A percentile compares a stretch with the other conserved stretches of the same genome.
phyloP scores from a whole-genome alignment of 2,888 invertebrate genomes.

The Andrena bucephala region DNA sequence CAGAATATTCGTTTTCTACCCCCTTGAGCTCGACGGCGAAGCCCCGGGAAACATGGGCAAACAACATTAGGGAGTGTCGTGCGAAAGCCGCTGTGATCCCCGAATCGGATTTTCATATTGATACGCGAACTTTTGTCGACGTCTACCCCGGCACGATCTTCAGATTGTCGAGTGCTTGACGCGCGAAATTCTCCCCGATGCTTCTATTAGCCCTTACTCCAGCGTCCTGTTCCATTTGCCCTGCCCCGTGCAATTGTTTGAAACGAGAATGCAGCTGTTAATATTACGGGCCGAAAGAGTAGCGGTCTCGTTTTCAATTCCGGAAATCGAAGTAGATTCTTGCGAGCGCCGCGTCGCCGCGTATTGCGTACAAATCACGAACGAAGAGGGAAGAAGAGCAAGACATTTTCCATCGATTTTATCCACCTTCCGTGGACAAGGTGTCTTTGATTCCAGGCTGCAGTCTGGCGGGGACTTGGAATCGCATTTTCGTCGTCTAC shows the following conservation, averaged over 20 bases:
- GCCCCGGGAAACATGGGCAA: slow-evolving; percentile 21
- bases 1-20: background rate
- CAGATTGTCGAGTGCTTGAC: background rate
- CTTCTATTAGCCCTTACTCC: background rate
- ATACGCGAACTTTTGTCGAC: slow-evolving; percentile 21
- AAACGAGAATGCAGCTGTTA: background rate
- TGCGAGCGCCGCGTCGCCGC: background rate
- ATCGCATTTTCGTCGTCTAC: slow-evolving; percentile 17
- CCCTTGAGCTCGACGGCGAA: background rate
- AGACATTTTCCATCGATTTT: slow-evolving; percentile 31
- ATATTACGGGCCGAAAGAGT: background rate
- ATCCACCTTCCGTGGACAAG: slow-evolving; percentile 7
- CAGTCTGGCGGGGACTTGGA: slow-evolving; percentile 33
- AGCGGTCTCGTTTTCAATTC: background rate
- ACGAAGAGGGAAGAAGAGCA: background rate
- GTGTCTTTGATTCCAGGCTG: slow-evolving; percentile 16
- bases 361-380: slow-evolving; percentile 7
- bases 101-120: slow-evolving; percentile 36
- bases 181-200: background rate
- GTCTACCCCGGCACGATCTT: background rate
- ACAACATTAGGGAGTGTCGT: slow-evolving; percentile 18
- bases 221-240: background rate
- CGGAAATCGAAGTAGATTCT: background rate
- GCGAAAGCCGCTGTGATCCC: slow-evolving; percentile 19
- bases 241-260: background rate